phyloP scores from a whole-genome alignment of 2,797 vertebrate genomes.

The Phoebastria nigripes region DNA sequence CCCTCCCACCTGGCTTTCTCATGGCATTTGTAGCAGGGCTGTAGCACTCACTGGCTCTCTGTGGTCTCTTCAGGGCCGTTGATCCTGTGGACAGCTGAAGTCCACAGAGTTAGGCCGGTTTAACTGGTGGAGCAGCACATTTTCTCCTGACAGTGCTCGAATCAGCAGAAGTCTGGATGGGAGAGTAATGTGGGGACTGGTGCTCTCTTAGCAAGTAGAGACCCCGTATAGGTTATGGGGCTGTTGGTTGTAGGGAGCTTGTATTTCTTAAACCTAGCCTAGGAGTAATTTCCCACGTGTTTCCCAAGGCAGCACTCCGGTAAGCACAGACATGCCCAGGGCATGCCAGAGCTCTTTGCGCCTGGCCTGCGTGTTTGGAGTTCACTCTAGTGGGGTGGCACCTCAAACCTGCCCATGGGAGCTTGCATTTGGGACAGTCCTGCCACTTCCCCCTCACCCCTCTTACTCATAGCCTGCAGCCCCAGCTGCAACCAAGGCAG shows the following conservation, averaged over 20 bases:
- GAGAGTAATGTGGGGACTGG: neutral
- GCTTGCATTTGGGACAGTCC: neutral
- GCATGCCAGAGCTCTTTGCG: neutral
- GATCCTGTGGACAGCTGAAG: neutral
- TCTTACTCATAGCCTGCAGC: neutral
- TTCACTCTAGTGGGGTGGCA: neutral
- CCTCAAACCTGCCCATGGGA: neutral
- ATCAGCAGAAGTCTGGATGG: neutral
- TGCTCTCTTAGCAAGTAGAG: neutral
- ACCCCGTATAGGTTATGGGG: neutral
- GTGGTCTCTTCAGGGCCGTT: neutral
- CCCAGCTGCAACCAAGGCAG: neutral
- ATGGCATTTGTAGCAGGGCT: neutral
- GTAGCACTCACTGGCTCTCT: neutral
- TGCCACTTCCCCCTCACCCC: neutral
- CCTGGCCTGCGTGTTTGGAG: neutral
- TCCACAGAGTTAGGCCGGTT: neutral
- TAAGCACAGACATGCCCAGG: neutral
- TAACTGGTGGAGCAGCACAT: conserved; percentile 15
- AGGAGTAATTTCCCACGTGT: fast-evolving
- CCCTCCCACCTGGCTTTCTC: neutral
- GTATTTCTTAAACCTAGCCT: neutral
- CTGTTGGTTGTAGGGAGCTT: neutral
- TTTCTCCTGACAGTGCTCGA: neutral
- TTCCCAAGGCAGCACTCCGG: neutral